phyloP scores from a whole-genome alignment of 2,797 vertebrate genomes.

The Peromyscus melanophrys region DNA sequence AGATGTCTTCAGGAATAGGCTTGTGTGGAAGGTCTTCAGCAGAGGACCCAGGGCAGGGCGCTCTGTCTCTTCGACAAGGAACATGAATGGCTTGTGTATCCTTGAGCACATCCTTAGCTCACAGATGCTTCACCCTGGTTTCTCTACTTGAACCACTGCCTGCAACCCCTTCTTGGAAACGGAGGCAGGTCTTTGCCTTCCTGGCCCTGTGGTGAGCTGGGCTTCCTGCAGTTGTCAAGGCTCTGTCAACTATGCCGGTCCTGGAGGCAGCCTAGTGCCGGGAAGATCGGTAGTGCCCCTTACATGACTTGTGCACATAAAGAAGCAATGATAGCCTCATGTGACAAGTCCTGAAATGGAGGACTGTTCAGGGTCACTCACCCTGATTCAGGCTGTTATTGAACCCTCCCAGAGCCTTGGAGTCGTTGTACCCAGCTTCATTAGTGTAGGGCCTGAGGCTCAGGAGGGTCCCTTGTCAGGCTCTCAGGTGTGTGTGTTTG shows the following conservation, averaged over 20 bases:
- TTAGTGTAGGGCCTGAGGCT: background rate
- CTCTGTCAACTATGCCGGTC: background rate
- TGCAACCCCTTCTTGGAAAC: background rate
- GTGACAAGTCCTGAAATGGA: background rate
- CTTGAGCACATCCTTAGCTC: background rate
- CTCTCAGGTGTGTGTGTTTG: background rate
- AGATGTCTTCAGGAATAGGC: background rate
- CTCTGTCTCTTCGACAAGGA: background rate
- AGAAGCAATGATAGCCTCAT: background rate
- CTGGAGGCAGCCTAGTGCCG: background rate
- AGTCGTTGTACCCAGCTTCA: background rate
- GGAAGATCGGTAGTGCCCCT: background rate
- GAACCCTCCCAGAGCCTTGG: background rate
- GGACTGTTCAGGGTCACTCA: background rate
- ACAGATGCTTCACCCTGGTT: background rate
- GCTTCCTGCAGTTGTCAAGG: background rate
- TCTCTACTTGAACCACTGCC: rapidly evolving
- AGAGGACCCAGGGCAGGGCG: background rate
- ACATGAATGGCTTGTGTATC: rapidly evolving
- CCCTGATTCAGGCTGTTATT: background rate
- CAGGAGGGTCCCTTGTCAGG: background rate
- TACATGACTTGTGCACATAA: background rate
- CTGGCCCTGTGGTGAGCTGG: background rate
- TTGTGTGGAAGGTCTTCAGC: background rate
- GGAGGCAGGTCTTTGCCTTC: background rate